Percentiles rank a stretch among this genome's conserved stretches.
Conservation (phyloP, 2,797 vertebrate genomes). For the Scolopax bukidnonensis region DNA sequence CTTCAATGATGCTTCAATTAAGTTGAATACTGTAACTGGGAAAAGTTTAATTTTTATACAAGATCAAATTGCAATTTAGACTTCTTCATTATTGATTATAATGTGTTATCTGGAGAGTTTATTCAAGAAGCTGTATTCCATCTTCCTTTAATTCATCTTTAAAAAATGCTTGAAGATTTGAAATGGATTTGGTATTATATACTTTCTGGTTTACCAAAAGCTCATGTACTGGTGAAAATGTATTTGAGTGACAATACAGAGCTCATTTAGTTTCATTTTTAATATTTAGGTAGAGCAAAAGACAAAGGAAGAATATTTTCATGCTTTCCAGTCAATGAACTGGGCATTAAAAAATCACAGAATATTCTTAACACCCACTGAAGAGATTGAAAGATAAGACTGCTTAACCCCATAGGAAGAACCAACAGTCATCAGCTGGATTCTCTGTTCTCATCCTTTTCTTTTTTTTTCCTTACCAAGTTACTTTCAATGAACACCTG, state of each 20-base stretch:
- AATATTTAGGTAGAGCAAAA: background rate
- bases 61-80: background rate
- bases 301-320: background rate
- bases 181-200: background rate
- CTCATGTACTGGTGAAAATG: background rate
- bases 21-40: background rate
- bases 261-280: background rate
- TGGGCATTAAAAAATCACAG: fast-evolving
- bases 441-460: background rate
- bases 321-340: background rate
- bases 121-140: background rate
- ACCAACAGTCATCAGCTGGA: background rate
- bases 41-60: slow-evolving; percentile 34
- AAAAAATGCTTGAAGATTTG: background rate
- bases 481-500: background rate
- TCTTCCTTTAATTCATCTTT: background rate
- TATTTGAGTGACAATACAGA: background rate
- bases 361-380: background rate
- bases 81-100: slow-evolving; percentile 10
- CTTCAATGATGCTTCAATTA: slow-evolving; percentile 18
- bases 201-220: background rate
- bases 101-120: slow-evolving; percentile 8
- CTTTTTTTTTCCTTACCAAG: background rate
- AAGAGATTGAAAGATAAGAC: background rate
- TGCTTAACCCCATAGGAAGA: background rate